These are phyloP conservation scores for Melanerpes formicivorus DNA, from an alignment of 2,113 vertebrate genomes.

Conservation along the genomic window DNA sequence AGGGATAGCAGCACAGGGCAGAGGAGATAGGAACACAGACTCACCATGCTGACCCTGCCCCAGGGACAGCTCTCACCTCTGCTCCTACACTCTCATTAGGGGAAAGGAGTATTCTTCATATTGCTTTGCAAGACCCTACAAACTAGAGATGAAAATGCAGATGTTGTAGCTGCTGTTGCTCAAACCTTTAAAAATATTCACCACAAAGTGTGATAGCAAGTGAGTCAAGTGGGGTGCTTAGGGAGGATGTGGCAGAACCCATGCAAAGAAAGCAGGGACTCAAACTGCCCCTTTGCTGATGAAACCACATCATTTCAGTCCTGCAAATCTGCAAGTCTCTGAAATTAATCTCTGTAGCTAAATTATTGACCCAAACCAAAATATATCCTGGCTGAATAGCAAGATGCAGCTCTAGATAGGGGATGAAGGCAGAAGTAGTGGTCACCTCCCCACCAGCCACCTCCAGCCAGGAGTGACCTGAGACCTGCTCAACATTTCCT, in stretches of 20 bases:
- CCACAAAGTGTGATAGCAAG: neutral
- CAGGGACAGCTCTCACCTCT: neutral
- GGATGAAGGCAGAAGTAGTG: neutral
- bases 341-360: neutral
- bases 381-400: neutral
- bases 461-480: neutral
- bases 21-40: neutral
- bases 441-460: neutral
- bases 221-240: neutral
- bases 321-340: neutral
- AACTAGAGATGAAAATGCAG: neutral
- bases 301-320: neutral
- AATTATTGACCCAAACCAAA: neutral
- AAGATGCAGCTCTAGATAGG: neutral
- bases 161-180: neutral
- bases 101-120: neutral
- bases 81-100: fast-evolving
- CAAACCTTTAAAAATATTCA: neutral
- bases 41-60: neutral
- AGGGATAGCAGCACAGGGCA: neutral
- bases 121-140: neutral
- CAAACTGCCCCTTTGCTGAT: neutral
- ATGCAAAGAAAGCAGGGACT: neutral
- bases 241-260: neutral
- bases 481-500: neutral